A percentile compares a stretch with the other conserved stretches of the same genome.
phyloP scores from a whole-genome alignment of 2,888 invertebrate species.

The Tortricodes alternella region DNA sequence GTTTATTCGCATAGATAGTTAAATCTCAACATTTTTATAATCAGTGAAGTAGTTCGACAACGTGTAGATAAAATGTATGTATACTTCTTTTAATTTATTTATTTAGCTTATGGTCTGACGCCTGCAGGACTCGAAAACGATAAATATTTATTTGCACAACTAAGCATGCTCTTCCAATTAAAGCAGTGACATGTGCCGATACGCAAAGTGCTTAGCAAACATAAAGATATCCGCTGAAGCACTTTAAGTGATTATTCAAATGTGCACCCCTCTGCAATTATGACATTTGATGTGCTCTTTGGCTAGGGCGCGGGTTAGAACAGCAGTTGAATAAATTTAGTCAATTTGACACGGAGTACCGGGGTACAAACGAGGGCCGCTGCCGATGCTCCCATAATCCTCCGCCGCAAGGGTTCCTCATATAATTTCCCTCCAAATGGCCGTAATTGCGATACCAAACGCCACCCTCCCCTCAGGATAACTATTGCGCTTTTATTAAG shows the following conservation, averaged over 20 bases:
- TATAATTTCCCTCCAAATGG: conserved; percentile 43
- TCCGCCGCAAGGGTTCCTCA: conserved; percentile 23
- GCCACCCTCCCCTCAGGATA: conserved; percentile 65
- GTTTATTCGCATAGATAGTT: too few relatives aligned
- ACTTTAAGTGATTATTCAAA: conserved; percentile 64
- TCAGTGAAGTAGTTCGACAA: too few relatives aligned
- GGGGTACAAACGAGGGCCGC: conserved; percentile 25
- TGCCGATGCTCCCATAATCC: conserved; percentile 17
- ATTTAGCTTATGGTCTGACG: too few relatives aligned
- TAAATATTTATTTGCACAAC: not conserved
- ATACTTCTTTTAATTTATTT: too few relatives aligned
- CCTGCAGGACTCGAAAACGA: too few relatives aligned
- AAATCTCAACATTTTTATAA: too few relatives aligned
- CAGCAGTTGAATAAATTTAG: conserved; percentile 77
- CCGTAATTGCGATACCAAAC: conserved; percentile 63
- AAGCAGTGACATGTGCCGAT: conserved; percentile 24
- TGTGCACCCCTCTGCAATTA: conserved; percentile 58
- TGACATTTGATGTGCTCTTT: conserved; percentile 71
- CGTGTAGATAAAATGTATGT: too few relatives aligned
- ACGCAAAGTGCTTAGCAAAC: conserved; percentile 17
- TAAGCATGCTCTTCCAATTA: conserved; percentile 1
- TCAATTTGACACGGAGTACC: conserved; percentile 69
- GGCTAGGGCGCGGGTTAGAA: conserved; percentile 48
- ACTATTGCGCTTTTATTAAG: conserved; percentile 79
- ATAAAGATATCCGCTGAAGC: conserved; percentile 41